Evolutionary conservation across 2,888 invertebrate genomes (phyloP).

Genomic region (Ptilodon capucinus): DNA sequence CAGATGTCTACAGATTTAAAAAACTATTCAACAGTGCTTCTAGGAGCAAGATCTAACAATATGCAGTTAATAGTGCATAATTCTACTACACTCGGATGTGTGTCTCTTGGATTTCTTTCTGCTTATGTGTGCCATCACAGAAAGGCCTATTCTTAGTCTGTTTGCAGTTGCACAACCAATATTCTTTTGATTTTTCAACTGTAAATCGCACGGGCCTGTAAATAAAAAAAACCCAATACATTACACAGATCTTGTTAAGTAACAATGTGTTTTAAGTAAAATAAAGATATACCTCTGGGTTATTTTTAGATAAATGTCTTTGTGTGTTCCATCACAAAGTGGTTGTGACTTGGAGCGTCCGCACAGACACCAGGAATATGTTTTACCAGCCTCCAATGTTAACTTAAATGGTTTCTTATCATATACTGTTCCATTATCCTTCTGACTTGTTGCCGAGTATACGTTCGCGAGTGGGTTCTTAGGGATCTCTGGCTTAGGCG

Average conservation of each 20-base stretch:
- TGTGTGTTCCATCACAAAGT: constrained; percentile 97
- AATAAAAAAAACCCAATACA: constrained; percentile 21
- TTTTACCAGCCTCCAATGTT: constrained; percentile 87
- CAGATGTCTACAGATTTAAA: too few species aligned
- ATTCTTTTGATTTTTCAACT: constrained; percentile 94
- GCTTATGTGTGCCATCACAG: constrained; percentile 97
- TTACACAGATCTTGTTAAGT: neutral
- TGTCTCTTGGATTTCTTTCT: constrained; percentile 85
- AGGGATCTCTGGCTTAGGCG: constrained; percentile 83
- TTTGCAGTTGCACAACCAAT: constrained; percentile 99
- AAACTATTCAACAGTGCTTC: too few species aligned
- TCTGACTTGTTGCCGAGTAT: constrained; percentile 85
- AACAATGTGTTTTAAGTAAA: neutral
- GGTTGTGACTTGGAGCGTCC: constrained; percentile 96
- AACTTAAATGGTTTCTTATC: constrained; percentile 95
- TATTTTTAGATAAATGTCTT: constrained; percentile 87
- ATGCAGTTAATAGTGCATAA: too few species aligned
- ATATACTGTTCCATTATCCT: constrained; percentile 89
- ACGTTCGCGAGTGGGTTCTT: constrained; percentile 84
- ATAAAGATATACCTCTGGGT: constrained; percentile 81
- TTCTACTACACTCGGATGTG: constrained; percentile 49
- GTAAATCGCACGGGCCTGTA: constrained; percentile 90
- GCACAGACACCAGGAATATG: constrained; percentile 96
- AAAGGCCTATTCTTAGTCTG: constrained; percentile 96
- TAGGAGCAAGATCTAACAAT: too few species aligned